phyloP scores from a whole-genome alignment of 2,113 vertebrate genomes.

The Amazona guildingii region DNA sequence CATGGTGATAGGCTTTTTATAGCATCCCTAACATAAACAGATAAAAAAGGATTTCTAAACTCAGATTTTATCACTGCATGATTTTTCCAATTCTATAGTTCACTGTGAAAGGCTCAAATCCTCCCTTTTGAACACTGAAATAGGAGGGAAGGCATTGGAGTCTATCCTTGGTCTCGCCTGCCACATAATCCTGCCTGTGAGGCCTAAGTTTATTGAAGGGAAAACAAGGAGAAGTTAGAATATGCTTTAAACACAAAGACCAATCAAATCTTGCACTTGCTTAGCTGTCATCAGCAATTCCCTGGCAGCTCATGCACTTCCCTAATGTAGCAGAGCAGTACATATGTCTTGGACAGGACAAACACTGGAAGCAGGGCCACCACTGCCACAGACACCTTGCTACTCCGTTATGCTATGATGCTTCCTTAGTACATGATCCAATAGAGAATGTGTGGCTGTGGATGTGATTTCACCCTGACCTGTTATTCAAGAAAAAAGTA shows the following conservation, averaged over 20 bases:
- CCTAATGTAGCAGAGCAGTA: background rate
- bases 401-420: background rate
- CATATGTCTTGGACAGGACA: background rate
- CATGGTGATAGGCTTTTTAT: constrained; percentile 58
- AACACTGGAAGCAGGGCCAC: background rate
- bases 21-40: constrained; percentile 21
- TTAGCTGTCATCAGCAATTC: background rate
- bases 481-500: background rate
- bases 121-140: background rate
- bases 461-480: background rate
- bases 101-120: background rate
- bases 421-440: background rate
- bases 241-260: background rate
- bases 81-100: background rate
- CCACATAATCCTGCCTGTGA: background rate
- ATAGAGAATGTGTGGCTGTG: background rate
- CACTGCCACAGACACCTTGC: background rate
- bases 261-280: background rate
- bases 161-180: background rate
- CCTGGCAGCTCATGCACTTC: background rate
- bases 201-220: background rate
- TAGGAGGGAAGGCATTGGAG: background rate
- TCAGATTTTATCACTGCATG: background rate
- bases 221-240: background rate
- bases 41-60: background rate